phyloP scores from a whole-genome alignment of 2,797 vertebrate genomes.

The Coccyzus lansbergi region DNA sequence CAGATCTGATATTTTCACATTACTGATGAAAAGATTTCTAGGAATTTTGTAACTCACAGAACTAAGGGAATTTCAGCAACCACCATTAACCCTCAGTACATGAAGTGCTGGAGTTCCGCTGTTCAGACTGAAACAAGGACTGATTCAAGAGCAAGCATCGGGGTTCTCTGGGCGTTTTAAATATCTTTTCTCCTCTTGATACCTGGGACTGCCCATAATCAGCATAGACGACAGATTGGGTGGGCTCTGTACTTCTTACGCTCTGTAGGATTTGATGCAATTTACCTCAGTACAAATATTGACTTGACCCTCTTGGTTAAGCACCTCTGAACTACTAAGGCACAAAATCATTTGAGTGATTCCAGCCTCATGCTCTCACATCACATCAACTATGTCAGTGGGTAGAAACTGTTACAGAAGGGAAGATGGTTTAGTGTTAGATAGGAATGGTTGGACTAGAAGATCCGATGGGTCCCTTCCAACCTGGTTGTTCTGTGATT shows the following conservation, averaged over 20 bases:
- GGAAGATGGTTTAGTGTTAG: too few species aligned
- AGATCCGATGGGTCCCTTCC: too few species aligned
- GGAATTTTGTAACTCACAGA: background rate
- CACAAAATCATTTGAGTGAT: background rate
- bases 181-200: background rate
- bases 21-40: background rate
- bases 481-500: too few species aligned
- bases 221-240: background rate
- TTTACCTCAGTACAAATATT: background rate
- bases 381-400: background rate
- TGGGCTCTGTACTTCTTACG: background rate
- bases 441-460: too few species aligned
- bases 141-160: background rate
- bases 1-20: background rate
- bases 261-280: background rate
- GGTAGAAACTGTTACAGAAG: background rate
- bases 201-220: background rate
- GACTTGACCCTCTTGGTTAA: background rate
- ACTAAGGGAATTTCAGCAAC: background rate
- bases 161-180: rapidly evolving
- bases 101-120: background rate
- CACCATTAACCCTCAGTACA: background rate
- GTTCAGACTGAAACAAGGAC: background rate
- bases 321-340: background rate
- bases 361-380: background rate